Conservation (phyloP, 2,113 vertebrate genomes). For the Ictalurus furcatus region DNA sequence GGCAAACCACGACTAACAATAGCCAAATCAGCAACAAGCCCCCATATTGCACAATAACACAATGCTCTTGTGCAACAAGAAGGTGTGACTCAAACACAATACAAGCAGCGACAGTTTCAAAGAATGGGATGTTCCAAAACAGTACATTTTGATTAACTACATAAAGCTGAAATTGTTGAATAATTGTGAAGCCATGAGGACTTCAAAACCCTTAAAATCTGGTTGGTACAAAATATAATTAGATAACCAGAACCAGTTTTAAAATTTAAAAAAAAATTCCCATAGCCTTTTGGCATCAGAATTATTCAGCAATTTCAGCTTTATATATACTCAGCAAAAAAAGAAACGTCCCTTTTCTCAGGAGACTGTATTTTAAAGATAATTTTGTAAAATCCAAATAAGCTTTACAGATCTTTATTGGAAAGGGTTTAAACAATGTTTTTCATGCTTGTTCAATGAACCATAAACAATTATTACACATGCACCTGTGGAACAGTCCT, state of each 20-base stretch:
- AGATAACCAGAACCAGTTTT: not conserved
- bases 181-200: not conserved
- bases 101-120: not conserved
- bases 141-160: not conserved
- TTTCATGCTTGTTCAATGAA: no score
- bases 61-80: slow-evolving; percentile 1
- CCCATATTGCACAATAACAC: slow-evolving; percentile 9
- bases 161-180: not conserved
- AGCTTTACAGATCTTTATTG: no score
- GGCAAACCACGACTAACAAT: not conserved
- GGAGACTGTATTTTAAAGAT: no score
- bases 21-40: not conserved
- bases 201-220: not conserved
- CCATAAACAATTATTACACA: no score
- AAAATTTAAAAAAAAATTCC: not conserved
- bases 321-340: no score
- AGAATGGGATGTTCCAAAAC: not conserved
- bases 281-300: not conserved
- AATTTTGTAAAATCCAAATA: no score
- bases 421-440: no score
- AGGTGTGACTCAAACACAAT: not conserved
- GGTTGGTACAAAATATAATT: not conserved
- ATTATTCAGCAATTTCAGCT: no score
- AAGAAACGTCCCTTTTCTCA: no score
- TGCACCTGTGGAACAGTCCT: no score